These are phyloP conservation scores for Microtus ochrogaster DNA, from an alignment of 2,113 vertebrate genomes.

Conservation along the genomic window DNA sequence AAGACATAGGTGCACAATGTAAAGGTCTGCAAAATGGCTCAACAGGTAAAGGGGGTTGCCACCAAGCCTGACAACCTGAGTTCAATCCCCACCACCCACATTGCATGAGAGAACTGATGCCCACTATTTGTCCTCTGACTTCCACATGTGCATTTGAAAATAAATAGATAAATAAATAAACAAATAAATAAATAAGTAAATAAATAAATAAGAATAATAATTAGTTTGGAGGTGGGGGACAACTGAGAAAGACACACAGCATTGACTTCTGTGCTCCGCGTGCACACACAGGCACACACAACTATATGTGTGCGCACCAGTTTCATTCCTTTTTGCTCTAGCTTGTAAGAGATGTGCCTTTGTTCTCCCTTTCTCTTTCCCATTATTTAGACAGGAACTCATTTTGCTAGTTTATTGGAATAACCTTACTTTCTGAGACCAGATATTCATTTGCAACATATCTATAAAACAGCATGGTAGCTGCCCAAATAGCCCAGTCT, in stretches of 20 bases:
- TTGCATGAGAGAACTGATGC: too few relatives aligned
- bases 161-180: not conserved
- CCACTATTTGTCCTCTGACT: not conserved
- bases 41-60: not conserved
- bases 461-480: too few relatives aligned
- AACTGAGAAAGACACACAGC: not conserved
- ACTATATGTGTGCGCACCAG: fast-evolving
- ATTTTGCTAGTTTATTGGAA: not conserved
- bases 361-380: not conserved
- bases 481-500: not conserved
- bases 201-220: too few relatives aligned
- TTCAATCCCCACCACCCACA: not conserved
- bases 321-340: not conserved
- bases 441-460: not conserved
- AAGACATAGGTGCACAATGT: not conserved
- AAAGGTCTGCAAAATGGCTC: not conserved
- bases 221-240: too few relatives aligned
- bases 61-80: not conserved
- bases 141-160: not conserved
- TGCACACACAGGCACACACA: not conserved
- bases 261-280: too few relatives aligned
- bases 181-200: not conserved
- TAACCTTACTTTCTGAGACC: not conserved
- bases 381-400: not conserved
- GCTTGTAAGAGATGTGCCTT: not conserved